phyloP scores from a whole-genome alignment of 2,888 invertebrate species.

The Tridacna crocea region DNA sequence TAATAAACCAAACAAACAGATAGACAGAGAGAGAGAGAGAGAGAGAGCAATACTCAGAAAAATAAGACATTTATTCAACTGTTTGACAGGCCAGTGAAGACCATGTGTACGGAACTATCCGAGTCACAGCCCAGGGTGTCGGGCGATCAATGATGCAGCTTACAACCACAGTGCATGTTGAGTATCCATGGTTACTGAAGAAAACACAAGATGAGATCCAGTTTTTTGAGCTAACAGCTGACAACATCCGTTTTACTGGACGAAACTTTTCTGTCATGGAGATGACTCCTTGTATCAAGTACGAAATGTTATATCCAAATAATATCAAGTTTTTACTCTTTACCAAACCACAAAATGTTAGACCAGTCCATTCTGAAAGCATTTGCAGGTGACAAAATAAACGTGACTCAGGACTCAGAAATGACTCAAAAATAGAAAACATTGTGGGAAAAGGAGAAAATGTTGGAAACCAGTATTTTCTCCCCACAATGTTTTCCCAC shows the following conservation, averaged over 20 bases:
- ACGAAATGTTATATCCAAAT: constrained; percentile 45
- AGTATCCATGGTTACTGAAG: constrained; percentile 72
- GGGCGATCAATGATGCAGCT: constrained; percentile 97
- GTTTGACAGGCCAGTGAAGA: constrained; percentile 36
- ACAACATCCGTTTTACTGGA: constrained; percentile 86
- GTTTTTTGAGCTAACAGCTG: constrained; percentile 90
- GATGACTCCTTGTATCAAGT: constrained; percentile 94
- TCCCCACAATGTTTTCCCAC: too few species aligned
- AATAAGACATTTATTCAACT: too few species aligned
- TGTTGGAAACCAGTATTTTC: too few species aligned
- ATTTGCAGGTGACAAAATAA: too few species aligned
- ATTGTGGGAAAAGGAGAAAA: too few species aligned
- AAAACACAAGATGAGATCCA: constrained; percentile 60
- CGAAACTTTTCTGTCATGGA: constrained; percentile 94
- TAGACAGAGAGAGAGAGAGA: too few species aligned
- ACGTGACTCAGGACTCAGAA: too few species aligned
- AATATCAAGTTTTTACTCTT: neutral
- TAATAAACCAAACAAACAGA: too few species aligned
- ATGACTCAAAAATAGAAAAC: too few species aligned
- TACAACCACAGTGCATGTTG: constrained; percentile 86
- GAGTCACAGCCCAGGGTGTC: constrained; percentile 95
- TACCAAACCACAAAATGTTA: too few species aligned
- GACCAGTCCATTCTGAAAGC: too few species aligned
- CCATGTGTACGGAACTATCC: constrained; percentile 96
- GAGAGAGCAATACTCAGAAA: too few species aligned